Conservation (phyloP, 2,888 invertebrate species). For the Uropetala carovei region DNA sequence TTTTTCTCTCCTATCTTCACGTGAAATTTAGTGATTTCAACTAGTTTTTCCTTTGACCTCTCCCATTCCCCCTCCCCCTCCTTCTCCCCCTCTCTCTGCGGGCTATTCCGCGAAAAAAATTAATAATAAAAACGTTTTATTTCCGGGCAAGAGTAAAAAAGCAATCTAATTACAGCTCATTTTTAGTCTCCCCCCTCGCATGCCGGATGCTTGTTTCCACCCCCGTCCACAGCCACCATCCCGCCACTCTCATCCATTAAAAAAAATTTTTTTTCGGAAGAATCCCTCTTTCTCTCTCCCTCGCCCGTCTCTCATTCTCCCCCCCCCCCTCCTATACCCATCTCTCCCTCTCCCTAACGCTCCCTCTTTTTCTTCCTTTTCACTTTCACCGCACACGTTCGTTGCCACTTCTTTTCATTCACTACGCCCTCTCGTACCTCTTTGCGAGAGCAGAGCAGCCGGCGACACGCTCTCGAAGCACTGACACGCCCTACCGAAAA, state of each 20-base stretch:
- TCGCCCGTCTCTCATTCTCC: background rate
- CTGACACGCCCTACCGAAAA: background rate
- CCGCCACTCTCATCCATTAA: background rate
- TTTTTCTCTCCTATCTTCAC: background rate
- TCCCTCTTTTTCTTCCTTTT: background rate
- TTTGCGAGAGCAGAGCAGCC: background rate
- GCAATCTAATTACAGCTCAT: slow-evolving; percentile 5
- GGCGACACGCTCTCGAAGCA: background rate
- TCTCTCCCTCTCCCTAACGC: background rate
- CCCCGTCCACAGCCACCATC: background rate
- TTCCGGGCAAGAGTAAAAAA: background rate
- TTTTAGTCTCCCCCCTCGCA: background rate
- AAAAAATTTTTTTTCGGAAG: background rate
- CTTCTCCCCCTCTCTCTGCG: background rate
- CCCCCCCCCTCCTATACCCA: background rate
- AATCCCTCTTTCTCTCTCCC: background rate
- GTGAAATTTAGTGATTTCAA: background rate
- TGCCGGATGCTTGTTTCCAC: background rate
- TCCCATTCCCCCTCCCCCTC: background rate
- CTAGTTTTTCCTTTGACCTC: background rate
- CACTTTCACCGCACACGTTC: background rate
- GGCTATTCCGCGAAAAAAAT: background rate
- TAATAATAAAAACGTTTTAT: background rate
- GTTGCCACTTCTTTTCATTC: background rate
- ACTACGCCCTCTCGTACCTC: background rate